Percentiles rank a stretch among this genome's conserved stretches.
These are phyloP conservation scores for Chondrilla cf. caribensis DNA, from an alignment of 37 sponge, comb jelly and placozoan species.

Conservation along the genomic window DNA sequence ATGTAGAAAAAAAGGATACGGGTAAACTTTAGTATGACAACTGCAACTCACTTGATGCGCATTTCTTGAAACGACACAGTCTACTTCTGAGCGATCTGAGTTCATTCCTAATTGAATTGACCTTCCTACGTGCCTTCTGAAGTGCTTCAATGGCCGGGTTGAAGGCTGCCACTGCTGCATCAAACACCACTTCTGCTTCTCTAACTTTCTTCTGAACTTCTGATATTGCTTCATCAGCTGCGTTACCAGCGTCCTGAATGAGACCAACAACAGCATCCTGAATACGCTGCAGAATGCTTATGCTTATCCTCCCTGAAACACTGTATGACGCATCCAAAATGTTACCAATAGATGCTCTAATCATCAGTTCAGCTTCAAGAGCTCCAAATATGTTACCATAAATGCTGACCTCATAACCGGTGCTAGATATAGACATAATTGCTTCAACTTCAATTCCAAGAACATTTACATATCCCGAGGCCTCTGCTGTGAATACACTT, in stretches of 20 bases:
- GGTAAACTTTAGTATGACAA: too few species aligned
- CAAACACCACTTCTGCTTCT: too few species aligned
- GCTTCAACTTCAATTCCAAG: slow-evolving; percentile 22
- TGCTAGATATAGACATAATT: background rate
- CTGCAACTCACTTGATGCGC: background rate
- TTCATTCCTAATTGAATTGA: background rate
- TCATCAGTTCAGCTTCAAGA: background rate
- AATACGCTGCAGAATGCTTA: background rate
- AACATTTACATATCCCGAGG: slow-evolving; percentile 11
- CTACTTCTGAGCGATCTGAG: background rate
- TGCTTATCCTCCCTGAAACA: background rate
- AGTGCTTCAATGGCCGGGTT: too few species aligned
- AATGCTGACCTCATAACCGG: background rate
- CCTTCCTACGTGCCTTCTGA: background rate
- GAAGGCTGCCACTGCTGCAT: too few species aligned
- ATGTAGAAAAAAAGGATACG: too few species aligned
- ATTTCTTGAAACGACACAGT: background rate
- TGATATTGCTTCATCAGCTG: background rate
- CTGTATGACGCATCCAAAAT: background rate
- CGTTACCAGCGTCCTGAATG: background rate
- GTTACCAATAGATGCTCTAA: background rate
- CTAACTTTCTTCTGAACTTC: too few species aligned
- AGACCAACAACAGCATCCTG: too few species aligned
- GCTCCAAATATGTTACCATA: slow-evolving; percentile 12
- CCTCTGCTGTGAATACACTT: background rate